Conservation (phyloP, 2,797 vertebrate genomes). For the Chelmon rostratus region DNA sequence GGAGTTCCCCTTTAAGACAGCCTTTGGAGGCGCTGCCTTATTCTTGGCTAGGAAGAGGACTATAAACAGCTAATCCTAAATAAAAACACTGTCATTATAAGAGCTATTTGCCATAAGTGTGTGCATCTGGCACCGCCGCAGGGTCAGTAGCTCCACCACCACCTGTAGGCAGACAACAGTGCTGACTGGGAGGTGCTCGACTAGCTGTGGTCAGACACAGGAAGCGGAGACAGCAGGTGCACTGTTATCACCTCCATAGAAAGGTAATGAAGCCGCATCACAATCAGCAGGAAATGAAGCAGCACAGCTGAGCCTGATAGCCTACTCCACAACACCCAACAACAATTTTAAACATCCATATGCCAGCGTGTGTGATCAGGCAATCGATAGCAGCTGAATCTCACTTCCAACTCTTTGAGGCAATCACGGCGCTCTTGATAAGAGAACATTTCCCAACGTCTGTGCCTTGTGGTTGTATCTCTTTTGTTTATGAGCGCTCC, state of each 20-base stretch:
- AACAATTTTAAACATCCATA: constrained; percentile 50
- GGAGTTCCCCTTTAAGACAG: constrained; percentile 24
- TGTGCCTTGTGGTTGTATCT: constrained; percentile 52
- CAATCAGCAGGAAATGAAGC: constrained; percentile 82
- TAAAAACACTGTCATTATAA: constrained; percentile 43
- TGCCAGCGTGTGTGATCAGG: constrained; percentile 5
- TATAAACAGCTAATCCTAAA: constrained; percentile 45
- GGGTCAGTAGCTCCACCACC: constrained; percentile 64
- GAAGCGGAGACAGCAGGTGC: constrained; percentile 82
- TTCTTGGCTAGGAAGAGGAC: constrained; percentile 10
- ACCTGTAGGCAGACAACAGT: constrained; percentile 70
- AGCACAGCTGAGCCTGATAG: constrained; percentile 52
- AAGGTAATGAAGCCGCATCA: constrained; percentile 77
- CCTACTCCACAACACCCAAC: constrained; percentile 25
- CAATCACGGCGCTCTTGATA: constrained; percentile 38
- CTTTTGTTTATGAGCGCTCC: constrained; percentile 71
- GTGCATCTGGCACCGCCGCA: constrained; percentile 47
- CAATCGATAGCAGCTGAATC: constrained; percentile 20
- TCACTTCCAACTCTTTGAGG: constrained; percentile 22
- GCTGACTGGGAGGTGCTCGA: constrained; percentile 63
- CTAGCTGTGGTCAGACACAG: constrained; percentile 75
- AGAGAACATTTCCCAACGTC: constrained; percentile 48
- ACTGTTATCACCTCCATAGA: constrained; percentile 83
- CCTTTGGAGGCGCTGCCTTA: constrained; percentile 6
- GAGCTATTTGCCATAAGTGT: constrained; percentile 30